These are phyloP conservation scores for Kryphioiulus occultus DNA, from an alignment of 2,888 invertebrate species.

Conservation along the genomic window DNA sequence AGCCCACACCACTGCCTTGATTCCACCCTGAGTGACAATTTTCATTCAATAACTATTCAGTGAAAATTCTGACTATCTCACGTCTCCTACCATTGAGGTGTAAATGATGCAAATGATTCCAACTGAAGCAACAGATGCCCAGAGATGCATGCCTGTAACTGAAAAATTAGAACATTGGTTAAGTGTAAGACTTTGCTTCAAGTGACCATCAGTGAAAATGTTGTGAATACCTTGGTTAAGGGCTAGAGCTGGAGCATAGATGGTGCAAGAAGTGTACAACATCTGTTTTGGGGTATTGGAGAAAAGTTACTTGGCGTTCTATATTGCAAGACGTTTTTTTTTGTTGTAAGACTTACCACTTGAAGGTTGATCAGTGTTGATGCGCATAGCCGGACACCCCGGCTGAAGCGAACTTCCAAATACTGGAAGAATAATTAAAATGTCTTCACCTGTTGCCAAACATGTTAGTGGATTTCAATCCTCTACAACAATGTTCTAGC, in stretches of 20 bases:
- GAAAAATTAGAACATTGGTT: not conserved
- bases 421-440: slow-evolving; percentile 4
- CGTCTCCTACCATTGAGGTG: slow-evolving; percentile 42
- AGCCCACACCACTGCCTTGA: slow-evolving; percentile 49
- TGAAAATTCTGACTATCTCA: not conserved
- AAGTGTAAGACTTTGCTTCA: too few species aligned
- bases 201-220: too few species aligned
- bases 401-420: slow-evolving; percentile 44
- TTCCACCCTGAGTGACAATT: slow-evolving; percentile 41
- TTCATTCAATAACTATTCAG: not conserved
- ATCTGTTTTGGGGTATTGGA: not conserved
- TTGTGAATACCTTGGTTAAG: slow-evolving; percentile 42
- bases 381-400: not conserved
- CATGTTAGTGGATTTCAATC: too few species aligned
- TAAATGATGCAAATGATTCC: too few species aligned
- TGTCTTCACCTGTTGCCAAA: too few species aligned
- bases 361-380: not conserved
- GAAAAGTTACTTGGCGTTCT: not conserved
- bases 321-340: too few species aligned
- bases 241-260: slow-evolving; percentile 41
- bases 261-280: slow-evolving; percentile 3
- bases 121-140: slow-evolving; percentile 48
- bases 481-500: too few species aligned
- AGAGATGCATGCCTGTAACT: slow-evolving; percentile 49
- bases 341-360: not conserved